phyloP scores from a whole-genome alignment of 2,888 invertebrate genomes.

The Sphaeridia pumilis region DNA sequence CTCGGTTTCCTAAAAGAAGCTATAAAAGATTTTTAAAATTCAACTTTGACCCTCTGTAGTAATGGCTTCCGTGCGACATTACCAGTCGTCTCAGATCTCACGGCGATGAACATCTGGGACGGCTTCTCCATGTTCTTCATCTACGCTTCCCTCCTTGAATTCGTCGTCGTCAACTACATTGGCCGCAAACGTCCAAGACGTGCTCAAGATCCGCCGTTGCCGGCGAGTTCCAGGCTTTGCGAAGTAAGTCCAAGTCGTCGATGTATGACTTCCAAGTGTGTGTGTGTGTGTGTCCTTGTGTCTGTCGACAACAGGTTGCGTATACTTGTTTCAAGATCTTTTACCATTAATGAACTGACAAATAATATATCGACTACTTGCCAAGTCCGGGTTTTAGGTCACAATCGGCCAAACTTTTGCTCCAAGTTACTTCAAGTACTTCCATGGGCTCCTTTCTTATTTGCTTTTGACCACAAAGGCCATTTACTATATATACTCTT shows the following conservation, averaged over 20 bases:
- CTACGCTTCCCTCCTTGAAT: constrained; percentile 84
- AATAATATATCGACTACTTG: too few relatives aligned
- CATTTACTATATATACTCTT: too few relatives aligned
- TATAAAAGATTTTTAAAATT: neutral
- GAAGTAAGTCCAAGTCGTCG: constrained; percentile 2
- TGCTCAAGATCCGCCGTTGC: constrained; percentile 6
- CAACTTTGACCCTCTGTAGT: constrained; percentile 19
- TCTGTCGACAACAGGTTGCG: too few relatives aligned
- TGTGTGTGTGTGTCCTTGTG: too few relatives aligned
- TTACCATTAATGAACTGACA: too few relatives aligned
- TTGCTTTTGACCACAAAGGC: too few relatives aligned
- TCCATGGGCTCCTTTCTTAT: too few relatives aligned
- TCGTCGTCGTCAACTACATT: constrained; percentile 90
- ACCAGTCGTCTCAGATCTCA: constrained; percentile 85
- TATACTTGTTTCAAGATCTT: too few relatives aligned
- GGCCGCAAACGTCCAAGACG: constrained; percentile 70
- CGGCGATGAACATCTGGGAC: constrained; percentile 95
- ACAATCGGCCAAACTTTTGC: too few relatives aligned
- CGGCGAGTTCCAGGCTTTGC: constrained; percentile 9
- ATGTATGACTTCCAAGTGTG: too few relatives aligned
- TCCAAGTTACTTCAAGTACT: too few relatives aligned
- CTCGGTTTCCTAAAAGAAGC: neutral
- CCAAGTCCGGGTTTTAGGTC: too few relatives aligned
- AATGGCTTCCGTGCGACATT: constrained; percentile 49
- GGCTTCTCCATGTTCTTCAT: constrained; percentile 96